Base-by-base conservation (phyloP, 2,888 invertebrate species). In the Cantharis lateralis region DNA sequence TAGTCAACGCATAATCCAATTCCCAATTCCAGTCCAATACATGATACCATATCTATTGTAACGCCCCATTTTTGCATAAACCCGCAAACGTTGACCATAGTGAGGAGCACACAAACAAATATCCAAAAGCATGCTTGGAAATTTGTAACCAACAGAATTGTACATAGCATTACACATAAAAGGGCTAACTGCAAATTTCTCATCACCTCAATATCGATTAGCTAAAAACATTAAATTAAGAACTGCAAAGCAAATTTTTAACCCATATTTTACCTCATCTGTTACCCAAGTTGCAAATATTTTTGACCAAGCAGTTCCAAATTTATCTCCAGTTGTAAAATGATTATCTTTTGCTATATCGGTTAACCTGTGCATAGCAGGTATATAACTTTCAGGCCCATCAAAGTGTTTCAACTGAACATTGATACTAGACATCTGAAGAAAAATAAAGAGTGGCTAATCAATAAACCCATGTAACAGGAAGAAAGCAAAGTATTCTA, bases 1-100 rank as follows among this genome's bases (percentile, higher is more conserved):
- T 95, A 96, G 87, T 96, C 96, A 0, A 96, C 94, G 84, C 95
- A 95, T 71, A 96, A 89, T 70, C 96, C 96, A 78, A 95, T 93
- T 3, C 95, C 95, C 32, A 96, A 89, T 83, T 95, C 94, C 11
- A 96, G 89, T 26, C 94, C 94, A 74, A 96, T 94, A 84, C 95
- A 95, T 72, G 95, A 94, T 10, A 94, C 94, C 71, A 95, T 92
- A 86, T 96, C 95, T 62, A 96, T 93, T 3, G 95, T 95, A 85
- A 95, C 89, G 4, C 93, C 95, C 95, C 95, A 95, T 80, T 92
- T 90, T 85, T 93, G 93, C 94, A 95, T 95, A 85, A 92, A 93
- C 1, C 95, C 95, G 82, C 93, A 91, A 11, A 95, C 93, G 84
- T 94, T 93, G 62, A 91, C 89, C 87, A 95, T 90, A 1, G 95